A percentile compares a stretch with the other conserved stretches of the same genome.
Evolutionary conservation across 1,140 invertebrate species (phyloP).

Genomic region (Galleria mellonella): DNA sequence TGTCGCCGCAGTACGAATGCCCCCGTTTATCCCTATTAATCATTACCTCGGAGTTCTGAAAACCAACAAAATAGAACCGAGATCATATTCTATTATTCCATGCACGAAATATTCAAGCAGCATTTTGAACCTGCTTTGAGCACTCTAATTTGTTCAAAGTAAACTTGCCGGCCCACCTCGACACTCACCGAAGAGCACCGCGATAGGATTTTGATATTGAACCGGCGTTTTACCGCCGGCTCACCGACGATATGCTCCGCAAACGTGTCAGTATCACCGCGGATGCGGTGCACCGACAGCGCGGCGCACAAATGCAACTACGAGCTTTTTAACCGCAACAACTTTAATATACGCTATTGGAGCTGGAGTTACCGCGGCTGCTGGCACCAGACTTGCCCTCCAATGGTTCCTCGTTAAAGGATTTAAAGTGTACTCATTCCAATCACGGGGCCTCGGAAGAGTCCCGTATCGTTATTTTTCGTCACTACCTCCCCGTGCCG

Average conservation of each 20-base stretch:
- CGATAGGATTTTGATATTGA: conserved; percentile 6
- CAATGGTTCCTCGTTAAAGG: conserved; percentile 91
- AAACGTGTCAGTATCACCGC: conserved; percentile 5
- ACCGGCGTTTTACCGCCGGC: conserved; percentile 1
- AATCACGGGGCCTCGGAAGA: conserved; percentile 86
- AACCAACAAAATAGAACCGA: conserved; percentile 82
- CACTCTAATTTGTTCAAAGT: conserved; percentile 4
- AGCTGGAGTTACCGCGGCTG: conserved; percentile 94
- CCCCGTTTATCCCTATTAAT: conserved; percentile 87
- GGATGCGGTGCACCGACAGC: conserved; percentile 5
- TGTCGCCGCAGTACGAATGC: conserved; percentile 84
- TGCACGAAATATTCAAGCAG: conserved; percentile 79
- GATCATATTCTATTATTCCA: conserved; percentile 87
- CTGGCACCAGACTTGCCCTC: conserved; percentile 95
- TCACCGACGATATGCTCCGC: conserved; percentile 5
- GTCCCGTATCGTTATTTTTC: conserved; percentile 91
- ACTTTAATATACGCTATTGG: conserved; percentile 92
- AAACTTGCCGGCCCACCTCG: conserved; percentile 4
- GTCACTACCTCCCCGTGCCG: conserved; percentile 79
- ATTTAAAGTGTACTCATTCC: conserved; percentile 94
- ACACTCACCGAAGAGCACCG: conserved; percentile 4
- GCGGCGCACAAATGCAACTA: conserved; percentile 70
- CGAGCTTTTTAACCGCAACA: conserved; percentile 87
- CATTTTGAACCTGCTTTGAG: conserved; percentile 1
- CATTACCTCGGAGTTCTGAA: conserved; percentile 81